Evolutionary conservation across 2,888 invertebrate species (phyloP), one percentile per base, ranked within the genome.

Genomic region (Nymphalis c-album): DNA sequence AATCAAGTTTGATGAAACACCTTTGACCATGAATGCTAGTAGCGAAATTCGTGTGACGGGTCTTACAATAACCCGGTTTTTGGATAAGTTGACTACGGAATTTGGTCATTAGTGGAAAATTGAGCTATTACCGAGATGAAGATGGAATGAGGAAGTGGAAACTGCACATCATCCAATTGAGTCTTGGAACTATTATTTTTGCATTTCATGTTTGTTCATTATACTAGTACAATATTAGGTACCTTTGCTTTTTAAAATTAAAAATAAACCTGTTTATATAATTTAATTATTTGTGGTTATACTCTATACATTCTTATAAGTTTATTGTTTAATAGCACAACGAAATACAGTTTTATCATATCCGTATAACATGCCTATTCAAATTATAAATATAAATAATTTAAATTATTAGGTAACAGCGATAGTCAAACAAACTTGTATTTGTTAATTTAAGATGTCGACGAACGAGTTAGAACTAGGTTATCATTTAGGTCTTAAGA

Each of bases 151-250:
- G 60, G 64, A 68, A 55, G 60, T 65, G 65, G 65, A 66, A 61
- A 66, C 66, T 61, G 31, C 61, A 57, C 47, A 66, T 66, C 61
- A 66, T 66, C 61, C 61, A 61, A 66, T 66, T 66, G 61, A 66
- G 57, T 20, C 55, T 55, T 35, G 31, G 40, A 40, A 40, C 40
- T 57, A 57, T 57, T 51, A 40, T 35, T 35, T 35, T 48, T 40
- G 35, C 20, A 17, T 61, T 20, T 61, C 17, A 18, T 61, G 13
- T 8, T 59, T 40, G 18, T 8, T 45, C 18, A 48, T n/a, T 8
- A 22, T 17, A 55, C 22, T 53, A 20, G 53, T 50, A 13, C 10
- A 10, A 48, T 10, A 20, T n/a, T 35, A 35, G 8, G 35, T 2
- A 8, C 8, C 10, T 40, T 8, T 10, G 2, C 3, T 40, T 40